Evolutionary conservation across 2,113 vertebrate genomes (phyloP).

Genomic region (Seriola rivoliana): DNA sequence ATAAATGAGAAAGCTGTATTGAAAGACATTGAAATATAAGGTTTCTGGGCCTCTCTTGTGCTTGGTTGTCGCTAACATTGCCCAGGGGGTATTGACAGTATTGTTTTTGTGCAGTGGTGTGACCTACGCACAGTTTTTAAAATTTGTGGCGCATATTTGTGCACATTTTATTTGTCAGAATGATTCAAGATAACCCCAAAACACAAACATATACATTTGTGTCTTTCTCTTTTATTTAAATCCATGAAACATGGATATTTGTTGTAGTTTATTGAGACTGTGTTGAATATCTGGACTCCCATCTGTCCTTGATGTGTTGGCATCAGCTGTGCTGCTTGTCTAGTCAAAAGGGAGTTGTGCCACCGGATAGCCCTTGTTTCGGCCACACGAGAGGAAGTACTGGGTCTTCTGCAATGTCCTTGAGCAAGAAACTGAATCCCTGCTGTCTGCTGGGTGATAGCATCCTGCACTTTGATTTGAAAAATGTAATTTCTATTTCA

Average conservation of each 20-base stretch:
- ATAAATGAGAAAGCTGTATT: conserved; percentile 61
- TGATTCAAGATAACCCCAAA: neutral
- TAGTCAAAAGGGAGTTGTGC: conserved; percentile 9
- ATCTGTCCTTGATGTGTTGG: conserved; percentile 5
- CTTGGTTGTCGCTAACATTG: conserved; percentile 1
- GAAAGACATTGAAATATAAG: conserved; percentile 53
- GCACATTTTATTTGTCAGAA: neutral
- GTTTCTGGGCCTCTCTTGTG: conserved; percentile 34
- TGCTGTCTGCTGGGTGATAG: conserved; percentile 5
- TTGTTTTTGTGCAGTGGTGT: conserved; percentile 8
- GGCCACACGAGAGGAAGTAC: conserved; percentile 15
- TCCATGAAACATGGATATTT: neutral
- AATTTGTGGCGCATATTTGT: neutral
- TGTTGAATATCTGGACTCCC: neutral
- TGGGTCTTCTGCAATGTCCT: conserved; percentile 32
- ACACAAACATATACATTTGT: neutral
- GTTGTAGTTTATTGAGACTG: neutral
- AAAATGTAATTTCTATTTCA: neutral
- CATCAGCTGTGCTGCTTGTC: conserved; percentile 4
- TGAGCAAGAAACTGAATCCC: conserved; percentile 23
- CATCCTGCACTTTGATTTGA: neutral
- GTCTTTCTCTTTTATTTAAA: neutral
- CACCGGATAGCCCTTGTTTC: neutral
- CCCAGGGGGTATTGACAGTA: neutral
- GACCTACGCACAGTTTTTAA: conserved; percentile 1